phyloP scores from a whole-genome alignment of 2,113 vertebrate genomes.

The Aptenodytes patagonicus region DNA sequence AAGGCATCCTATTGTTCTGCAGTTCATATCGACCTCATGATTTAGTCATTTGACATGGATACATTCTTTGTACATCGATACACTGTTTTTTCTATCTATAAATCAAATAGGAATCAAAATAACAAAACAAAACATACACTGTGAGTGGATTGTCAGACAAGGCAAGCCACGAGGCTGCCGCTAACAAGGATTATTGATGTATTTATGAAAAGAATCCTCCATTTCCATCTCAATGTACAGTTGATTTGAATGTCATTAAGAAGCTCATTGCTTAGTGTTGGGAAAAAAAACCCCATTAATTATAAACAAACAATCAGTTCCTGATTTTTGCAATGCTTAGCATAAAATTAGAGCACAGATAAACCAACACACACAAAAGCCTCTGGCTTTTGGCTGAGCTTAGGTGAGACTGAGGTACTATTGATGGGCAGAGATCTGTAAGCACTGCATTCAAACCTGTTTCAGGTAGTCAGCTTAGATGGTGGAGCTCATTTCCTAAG shows the following conservation, averaged over 20 bases:
- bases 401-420: not conserved
- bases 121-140: not conserved
- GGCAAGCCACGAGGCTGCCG: not conserved
- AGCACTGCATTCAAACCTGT: not conserved
- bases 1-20: not conserved
- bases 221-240: not conserved
- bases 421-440: not conserved
- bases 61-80: not conserved
- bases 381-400: not conserved
- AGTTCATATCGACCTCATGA: not conserved
- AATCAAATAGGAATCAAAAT: not conserved
- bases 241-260: slow-evolving; percentile 17
- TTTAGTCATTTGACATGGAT: slow-evolving; percentile 16
- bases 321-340: slow-evolving; percentile 20
- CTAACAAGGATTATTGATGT: not conserved
- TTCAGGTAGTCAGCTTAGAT: not conserved
- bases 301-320: slow-evolving; percentile 30
- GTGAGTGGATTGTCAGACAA: not conserved
- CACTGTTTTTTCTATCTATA: not conserved
- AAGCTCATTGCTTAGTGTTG: not conserved
- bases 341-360: not conserved
- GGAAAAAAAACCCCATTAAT: not conserved
- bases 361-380: not conserved
- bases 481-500: not conserved
- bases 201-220: not conserved